Evolutionary conservation across 1,140 invertebrate genomes (phyloP), one percentile per base, ranked within the genome.

Genomic region (Phymastichus coffea): DNA sequence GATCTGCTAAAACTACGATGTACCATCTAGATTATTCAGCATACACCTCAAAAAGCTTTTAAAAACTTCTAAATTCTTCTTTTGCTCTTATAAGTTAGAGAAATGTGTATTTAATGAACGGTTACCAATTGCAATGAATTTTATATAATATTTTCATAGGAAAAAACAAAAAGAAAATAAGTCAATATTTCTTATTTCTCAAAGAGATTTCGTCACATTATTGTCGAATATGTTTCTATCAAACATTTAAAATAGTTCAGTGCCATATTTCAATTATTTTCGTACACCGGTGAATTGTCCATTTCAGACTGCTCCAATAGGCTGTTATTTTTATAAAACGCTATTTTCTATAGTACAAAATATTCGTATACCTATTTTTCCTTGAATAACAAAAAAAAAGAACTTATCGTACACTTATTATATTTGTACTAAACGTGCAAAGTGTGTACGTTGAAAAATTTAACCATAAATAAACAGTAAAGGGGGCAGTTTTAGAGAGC

Each of bases 351-450:
- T 51, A 46, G 30, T 44, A 35, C 20, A 58, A 44, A 46, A 23
- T 44, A n/a, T 48, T 52, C 28, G 26, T 38, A 48, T 60, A 57
- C 51, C 53, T 47, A 35, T 59, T 67, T 62, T 56, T 51, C 56
- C 55, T 33, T 6, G 26, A 60, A 35, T n/a, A n/a, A n/a, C n/a
- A n/a, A n/a, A n/a, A n/a, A n/a, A n/a, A n/a, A n/a, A n/a, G 14
- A 12, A 19, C 1, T 30, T 37, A 15, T 41, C 4, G 30, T 10
- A 7, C 33, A 47, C 33, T 37, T 55, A 37, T 47, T 54, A 46
- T 28, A 49, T 61, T 48, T 54, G 33, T 38, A 55, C 40, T 41
- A 46, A 33, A 52, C 26, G 20, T 56, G 41, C 43, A 19, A 58
- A 49, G 8, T 4, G 10, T 35, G n/a, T 48, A n/a, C 14, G 15